These are phyloP conservation scores for Lophochroa leadbeateri DNA, from an alignment of 2,113 vertebrate species.

Conservation along the genomic window DNA sequence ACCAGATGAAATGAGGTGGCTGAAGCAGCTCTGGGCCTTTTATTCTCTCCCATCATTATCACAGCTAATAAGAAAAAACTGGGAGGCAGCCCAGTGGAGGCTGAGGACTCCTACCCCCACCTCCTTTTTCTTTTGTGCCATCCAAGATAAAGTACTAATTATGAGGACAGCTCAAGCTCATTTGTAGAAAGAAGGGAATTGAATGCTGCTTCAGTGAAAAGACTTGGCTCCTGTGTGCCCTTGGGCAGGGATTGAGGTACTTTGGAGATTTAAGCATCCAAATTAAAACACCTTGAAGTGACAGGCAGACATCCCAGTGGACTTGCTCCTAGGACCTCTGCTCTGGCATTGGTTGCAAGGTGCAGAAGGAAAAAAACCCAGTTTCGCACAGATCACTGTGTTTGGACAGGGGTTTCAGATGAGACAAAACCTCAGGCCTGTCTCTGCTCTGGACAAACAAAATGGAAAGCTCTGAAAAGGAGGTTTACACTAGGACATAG, in stretches of 20 bases:
- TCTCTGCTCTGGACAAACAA: not conserved
- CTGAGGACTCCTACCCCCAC: not conserved
- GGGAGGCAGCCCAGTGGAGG: constrained; percentile 21
- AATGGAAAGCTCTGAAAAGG: not conserved
- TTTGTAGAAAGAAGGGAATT: constrained; percentile 62
- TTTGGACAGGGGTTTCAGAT: not conserved
- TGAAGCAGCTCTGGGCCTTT: constrained; percentile 62
- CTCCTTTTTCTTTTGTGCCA: constrained; percentile 17
- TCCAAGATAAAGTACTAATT: constrained; percentile 70
- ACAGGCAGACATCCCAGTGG: not conserved
- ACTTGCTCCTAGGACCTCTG: not conserved
- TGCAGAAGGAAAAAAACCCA: not conserved
- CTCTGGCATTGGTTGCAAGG: not conserved
- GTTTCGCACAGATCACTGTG: not conserved
- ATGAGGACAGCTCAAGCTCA: constrained; percentile 70
- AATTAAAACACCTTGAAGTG: constrained; percentile 58
- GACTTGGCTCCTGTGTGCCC: constrained; percentile 32
- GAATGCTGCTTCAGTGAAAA: constrained; percentile 62
- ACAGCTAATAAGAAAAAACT: constrained; percentile 56
- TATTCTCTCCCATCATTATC: constrained; percentile 65
- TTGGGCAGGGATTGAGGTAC: constrained; percentile 47
- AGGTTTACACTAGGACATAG: not conserved
- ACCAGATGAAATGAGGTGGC: constrained; percentile 64
- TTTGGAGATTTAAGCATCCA: constrained; percentile 40
- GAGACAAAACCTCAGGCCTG: not conserved